Evolutionary conservation across 2,113 vertebrate genomes (phyloP).

Genomic region (Thamnaconus septentrionalis): DNA sequence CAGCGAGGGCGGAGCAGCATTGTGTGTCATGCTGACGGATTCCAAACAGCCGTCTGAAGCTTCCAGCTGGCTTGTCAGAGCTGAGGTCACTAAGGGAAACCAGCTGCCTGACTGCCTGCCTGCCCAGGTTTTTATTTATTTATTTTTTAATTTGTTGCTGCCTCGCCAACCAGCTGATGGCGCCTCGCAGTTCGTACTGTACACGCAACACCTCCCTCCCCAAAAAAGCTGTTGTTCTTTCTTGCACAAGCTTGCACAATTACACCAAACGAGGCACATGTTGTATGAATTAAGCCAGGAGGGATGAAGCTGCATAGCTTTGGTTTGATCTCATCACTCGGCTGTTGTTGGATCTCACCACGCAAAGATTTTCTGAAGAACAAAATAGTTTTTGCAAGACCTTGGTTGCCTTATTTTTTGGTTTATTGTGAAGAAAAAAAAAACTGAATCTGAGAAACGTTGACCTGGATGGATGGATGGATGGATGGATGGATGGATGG

Average conservation of each 20-base stretch:
- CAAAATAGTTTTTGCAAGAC: background rate
- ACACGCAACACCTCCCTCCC: background rate
- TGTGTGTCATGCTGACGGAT: slow-evolving; percentile 65
- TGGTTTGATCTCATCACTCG: slow-evolving; percentile 4
- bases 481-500: too few species aligned
- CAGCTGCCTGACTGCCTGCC: slow-evolving; percentile 41
- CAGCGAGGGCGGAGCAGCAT: slow-evolving; percentile 50
- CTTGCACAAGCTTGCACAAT: slow-evolving; percentile 18
- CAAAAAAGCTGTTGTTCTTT: background rate
- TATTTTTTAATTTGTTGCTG: slow-evolving; percentile 42
- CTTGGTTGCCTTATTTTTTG: background rate
- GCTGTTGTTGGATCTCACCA: background rate
- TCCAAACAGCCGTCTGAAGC: slow-evolving; percentile 69
- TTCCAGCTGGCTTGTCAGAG: slow-evolving; percentile 65
- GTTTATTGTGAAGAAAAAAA: too few species aligned
- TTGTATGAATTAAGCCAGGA: slow-evolving; percentile 31
- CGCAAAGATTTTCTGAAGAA: background rate
- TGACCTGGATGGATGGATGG: too few species aligned
- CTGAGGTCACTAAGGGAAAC: slow-evolving; percentile 71
- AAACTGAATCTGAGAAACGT: too few species aligned
- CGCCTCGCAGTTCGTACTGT: slow-evolving; percentile 29
- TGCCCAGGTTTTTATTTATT: slow-evolving; percentile 41
- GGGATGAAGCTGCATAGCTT: slow-evolving; percentile 2
- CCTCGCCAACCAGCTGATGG: slow-evolving; percentile 53
- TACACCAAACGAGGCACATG: slow-evolving; percentile 19